phyloP scores from a whole-genome alignment of 2,113 vertebrate species.

The Bos javanicus region DNA sequence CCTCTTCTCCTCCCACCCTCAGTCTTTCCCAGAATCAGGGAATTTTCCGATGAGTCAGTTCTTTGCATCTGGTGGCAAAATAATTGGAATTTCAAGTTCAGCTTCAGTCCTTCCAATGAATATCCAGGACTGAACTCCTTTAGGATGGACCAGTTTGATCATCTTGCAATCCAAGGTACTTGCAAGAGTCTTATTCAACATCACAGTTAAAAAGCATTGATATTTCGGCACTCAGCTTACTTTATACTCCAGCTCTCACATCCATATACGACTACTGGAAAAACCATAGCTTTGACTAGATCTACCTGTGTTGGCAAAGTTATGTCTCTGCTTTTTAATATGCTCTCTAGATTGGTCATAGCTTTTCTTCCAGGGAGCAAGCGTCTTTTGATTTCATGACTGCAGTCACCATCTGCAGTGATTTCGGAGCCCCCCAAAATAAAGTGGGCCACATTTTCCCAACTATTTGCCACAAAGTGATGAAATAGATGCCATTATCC shows the following conservation, averaged over 20 bases:
- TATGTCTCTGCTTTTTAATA: neutral
- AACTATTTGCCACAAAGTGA: neutral
- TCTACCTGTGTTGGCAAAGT: neutral
- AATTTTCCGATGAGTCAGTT: fast-evolving
- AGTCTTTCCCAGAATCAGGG: neutral
- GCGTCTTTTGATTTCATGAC: neutral
- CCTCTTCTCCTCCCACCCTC: neutral
- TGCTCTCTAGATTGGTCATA: neutral
- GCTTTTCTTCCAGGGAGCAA: neutral
- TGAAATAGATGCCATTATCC: neutral
- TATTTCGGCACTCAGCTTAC: neutral
- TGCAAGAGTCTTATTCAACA: neutral
- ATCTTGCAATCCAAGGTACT: neutral
- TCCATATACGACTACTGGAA: neutral
- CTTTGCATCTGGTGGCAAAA: neutral
- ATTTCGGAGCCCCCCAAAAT: neutral
- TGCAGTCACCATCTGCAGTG: neutral
- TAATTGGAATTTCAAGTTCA: neutral
- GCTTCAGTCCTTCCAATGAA: neutral
- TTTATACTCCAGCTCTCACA: neutral
- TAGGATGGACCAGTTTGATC: neutral
- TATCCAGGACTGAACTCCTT: neutral
- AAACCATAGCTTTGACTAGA: neutral
- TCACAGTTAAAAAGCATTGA: neutral
- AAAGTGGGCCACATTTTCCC: neutral